Evolutionary conservation across 2,113 vertebrate species (phyloP), one percentile per base, ranked within the genome.

Genomic region (Potamarius usumacintae): DNA sequence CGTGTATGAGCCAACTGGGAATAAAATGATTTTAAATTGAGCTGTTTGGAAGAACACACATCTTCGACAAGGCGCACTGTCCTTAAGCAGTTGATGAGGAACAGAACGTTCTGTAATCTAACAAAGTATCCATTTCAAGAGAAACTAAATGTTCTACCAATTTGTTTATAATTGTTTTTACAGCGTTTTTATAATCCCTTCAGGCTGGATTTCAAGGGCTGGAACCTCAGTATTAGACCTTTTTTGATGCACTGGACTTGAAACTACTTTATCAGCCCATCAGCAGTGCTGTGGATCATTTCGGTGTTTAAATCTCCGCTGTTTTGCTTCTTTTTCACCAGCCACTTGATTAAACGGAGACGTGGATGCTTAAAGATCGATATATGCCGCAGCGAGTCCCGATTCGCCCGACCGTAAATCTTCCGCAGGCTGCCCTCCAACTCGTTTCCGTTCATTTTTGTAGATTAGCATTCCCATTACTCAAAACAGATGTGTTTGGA

Each of bases 381-480:
- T 95, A 92, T 91, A 88, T 92, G 86, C 90, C 81, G 92, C 89
- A 88, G 89, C 53, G 67, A 88, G 89, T 90, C 91, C 85, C 53
- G 90, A 91, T 91, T 91, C 20, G 20, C 83, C 86, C 22, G 0
- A 57, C 88, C 91, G 93, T 95, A 94, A 95, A 94, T 95, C 94
- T 94, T 89, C 69, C 27, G 2, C 53, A 34, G 90, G 85, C 92
- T 87, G 90, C 88, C 87, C 63, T 92, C 86, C 82, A 92, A 90
- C 92, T 91, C 86, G 90, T 91, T 91, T 90, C 86, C 91, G 94
- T 92, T 93, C 91, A 91, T 94, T 94, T 92, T 89, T 93, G 90
- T 92, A 93, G 94, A 95, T 95, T 94, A 94, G 92, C 94, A 93
- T 92, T 90, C 91, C 91, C 93, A 93, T 94, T 94, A 95, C 93